These are phyloP conservation scores for Peucedramus taeniatus DNA, from an alignment of 2,113 vertebrate species.

Conservation along the genomic window DNA sequence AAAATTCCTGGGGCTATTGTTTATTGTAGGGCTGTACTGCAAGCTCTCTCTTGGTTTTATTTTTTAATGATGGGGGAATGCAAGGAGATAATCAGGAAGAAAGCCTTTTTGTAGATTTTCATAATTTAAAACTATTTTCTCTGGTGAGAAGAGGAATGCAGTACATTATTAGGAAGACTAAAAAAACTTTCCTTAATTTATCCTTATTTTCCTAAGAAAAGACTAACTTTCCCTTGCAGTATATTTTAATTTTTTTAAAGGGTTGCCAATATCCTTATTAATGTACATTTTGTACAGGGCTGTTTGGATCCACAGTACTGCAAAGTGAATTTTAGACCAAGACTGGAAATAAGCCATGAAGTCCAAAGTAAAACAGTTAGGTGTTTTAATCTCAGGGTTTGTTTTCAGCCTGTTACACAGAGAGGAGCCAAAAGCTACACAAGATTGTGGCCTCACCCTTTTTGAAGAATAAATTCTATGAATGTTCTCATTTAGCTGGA, in stretches of 20 bases:
- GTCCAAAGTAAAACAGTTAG: background rate
- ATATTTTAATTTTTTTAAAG: background rate
- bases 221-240: background rate
- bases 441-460: background rate
- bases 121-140: background rate
- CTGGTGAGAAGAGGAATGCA: background rate
- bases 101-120: background rate
- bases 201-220: background rate
- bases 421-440: constrained; percentile 4
- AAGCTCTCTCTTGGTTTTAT: background rate
- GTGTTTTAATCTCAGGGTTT: background rate
- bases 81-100: background rate
- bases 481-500: background rate
- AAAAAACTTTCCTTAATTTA: background rate
- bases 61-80: background rate
- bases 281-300: background rate
- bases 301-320: background rate
- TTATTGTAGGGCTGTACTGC: background rate
- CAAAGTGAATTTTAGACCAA: background rate
- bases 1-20: background rate
- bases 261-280: background rate
- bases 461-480: background rate
- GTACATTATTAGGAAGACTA: background rate
- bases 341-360: background rate
- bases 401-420: background rate